phyloP scores from a whole-genome alignment of 35 echinoderm and acorn worm species.

The Acanthaster planci region DNA sequence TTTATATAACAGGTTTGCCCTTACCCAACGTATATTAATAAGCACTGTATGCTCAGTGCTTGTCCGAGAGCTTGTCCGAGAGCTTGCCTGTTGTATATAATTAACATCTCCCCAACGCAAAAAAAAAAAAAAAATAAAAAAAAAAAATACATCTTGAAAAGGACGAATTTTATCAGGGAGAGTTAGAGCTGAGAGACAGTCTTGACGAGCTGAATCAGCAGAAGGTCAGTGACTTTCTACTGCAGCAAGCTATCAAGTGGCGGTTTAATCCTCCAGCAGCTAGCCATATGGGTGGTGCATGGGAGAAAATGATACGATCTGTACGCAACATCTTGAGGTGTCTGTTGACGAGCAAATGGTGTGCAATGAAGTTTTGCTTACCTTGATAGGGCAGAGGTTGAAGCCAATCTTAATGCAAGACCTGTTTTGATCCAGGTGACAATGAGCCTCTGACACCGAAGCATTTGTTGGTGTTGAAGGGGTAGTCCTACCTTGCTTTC shows the following conservation, averaged over 20 bases:
- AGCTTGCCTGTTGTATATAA: too few relatives aligned
- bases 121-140: too few relatives aligned
- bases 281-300: conserved; percentile 47
- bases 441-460: conserved; percentile 56
- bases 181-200: conserved; percentile 1
- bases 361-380: conserved; percentile 31
- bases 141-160: too few relatives aligned
- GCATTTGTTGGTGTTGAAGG: conserved; percentile 33
- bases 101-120: too few relatives aligned
- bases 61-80: too few relatives aligned
- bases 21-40: too few relatives aligned
- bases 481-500: conserved; percentile 18
- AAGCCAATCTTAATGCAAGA: conserved; percentile 55
- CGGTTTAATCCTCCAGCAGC: conserved; percentile 58
- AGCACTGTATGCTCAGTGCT: too few relatives aligned
- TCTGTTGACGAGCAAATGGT: conserved; percentile 46
- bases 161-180: too few relatives aligned
- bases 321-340: conserved; percentile 41
- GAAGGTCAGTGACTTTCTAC: conserved; percentile 15
- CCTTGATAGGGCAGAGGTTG: conserved; percentile 66
- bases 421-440: conserved; percentile 48
- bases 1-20: too few relatives aligned
- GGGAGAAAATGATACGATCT: conserved; percentile 49
- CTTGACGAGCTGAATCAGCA: conserved; percentile 18
- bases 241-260: conserved; percentile 53